Evolutionary conservation across 2,888 invertebrate genomes (phyloP).

Genomic region (Neocrepidodera transversa): DNA sequence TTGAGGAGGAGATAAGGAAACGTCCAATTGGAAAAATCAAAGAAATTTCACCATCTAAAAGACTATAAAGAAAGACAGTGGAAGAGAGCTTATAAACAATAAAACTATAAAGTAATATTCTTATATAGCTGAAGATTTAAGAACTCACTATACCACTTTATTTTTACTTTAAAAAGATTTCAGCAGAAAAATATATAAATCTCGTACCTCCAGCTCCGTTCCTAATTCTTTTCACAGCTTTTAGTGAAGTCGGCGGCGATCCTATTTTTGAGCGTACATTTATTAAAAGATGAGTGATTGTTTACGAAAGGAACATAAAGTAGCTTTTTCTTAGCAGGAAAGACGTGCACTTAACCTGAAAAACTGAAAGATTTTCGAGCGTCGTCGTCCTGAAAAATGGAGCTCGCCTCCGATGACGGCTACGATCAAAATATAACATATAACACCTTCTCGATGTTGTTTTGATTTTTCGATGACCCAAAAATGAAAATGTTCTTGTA

Average conservation of each 20-base stretch:
- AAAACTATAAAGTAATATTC: no score
- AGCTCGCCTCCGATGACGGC: conserved; percentile 44
- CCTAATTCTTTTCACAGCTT: conserved; percentile 22
- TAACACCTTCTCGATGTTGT: conserved; percentile 21
- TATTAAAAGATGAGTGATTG: conserved; percentile 49
- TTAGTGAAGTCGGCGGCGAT: conserved; percentile 28
- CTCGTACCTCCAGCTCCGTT: neutral
- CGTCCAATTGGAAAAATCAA: neutral
- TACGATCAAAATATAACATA: conserved; percentile 45
- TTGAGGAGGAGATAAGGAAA: neutral
- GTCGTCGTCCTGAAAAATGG: conserved; percentile 46
- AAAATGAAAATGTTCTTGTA: no score
- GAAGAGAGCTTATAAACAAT: no score
- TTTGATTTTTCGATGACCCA: neutral
- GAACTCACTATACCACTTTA: neutral
- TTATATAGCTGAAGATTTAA: neutral
- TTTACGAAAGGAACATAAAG: conserved; percentile 49
- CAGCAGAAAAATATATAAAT: conserved; percentile 16
- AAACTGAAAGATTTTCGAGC: conserved; percentile 11
- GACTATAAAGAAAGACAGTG: no score
- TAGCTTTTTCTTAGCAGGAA: conserved; percentile 43
- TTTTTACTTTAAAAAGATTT: neutral
- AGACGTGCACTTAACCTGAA: conserved; percentile 46
- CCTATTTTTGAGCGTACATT: conserved; percentile 43
- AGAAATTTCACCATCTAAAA: neutral